phyloP scores from a whole-genome alignment of 2,888 invertebrate genomes.

The Linnaemya vulpina region DNA sequence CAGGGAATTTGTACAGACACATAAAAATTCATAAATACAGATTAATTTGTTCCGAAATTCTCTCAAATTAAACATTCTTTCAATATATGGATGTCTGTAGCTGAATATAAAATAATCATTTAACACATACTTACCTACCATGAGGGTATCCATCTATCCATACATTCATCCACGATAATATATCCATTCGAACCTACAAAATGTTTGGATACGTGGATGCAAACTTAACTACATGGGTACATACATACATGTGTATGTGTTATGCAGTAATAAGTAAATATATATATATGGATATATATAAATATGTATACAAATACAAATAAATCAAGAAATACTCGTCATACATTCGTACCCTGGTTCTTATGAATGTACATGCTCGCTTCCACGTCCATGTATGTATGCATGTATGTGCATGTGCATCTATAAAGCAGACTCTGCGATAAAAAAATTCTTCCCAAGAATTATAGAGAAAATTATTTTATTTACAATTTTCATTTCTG shows the following conservation, averaged over 20 bases:
- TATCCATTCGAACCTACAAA: too few species aligned
- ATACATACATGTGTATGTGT: neutral
- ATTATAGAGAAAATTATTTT: conserved; percentile 12
- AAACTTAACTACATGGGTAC: neutral
- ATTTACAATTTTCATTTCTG: conserved; percentile 3
- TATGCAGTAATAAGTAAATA: too few species aligned
- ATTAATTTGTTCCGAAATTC: too few species aligned
- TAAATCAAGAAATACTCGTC: neutral
- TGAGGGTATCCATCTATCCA: too few species aligned
- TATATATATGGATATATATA: neutral
- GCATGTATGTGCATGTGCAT: neutral
- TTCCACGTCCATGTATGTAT: too few species aligned
- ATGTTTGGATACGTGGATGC: too few species aligned
- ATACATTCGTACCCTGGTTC: neutral
- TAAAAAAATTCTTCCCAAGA: conserved; percentile 22
- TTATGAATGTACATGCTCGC: too few species aligned
- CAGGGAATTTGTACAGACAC: neutral
- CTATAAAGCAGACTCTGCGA: neutral
- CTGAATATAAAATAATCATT: too few species aligned
- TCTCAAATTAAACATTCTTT: too few species aligned
- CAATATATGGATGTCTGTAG: too few species aligned
- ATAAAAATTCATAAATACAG: neutral
- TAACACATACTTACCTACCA: too few species aligned
- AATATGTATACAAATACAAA: neutral
- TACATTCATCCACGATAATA: too few species aligned